phyloP scores from a whole-genome alignment of 2,888 invertebrate genomes.

The Rhagonycha fulva region DNA sequence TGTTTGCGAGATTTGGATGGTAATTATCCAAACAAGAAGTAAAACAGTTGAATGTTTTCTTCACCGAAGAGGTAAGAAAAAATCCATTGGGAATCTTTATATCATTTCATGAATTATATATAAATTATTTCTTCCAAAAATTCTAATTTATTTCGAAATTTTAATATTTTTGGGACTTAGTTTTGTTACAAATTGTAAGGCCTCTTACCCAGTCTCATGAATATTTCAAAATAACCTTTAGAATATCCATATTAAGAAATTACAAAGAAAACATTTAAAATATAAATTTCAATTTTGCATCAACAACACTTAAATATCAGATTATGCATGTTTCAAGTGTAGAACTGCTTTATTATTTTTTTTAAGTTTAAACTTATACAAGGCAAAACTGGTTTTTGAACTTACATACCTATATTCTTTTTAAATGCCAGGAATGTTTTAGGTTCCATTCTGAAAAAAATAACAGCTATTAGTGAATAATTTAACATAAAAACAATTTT shows the following conservation, averaged over 20 bases:
- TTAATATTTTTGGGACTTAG: too few species aligned
- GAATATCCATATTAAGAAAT: not conserved
- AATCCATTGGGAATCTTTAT: too few species aligned
- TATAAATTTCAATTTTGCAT: not conserved
- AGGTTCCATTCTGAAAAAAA: not conserved
- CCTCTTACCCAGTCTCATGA: too few species aligned
- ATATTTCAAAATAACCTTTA: not conserved
- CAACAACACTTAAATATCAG: not conserved
- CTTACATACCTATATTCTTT: not conserved
- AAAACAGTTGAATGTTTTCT: too few species aligned
- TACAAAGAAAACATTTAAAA: not conserved
- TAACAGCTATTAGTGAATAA: not conserved
- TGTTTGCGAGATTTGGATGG: too few species aligned
- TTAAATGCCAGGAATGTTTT: not conserved
- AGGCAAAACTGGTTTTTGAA: not conserved
- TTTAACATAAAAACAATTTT: not conserved
- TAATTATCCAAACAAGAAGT: too few species aligned
- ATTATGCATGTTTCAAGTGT: not conserved
- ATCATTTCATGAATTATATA: too few species aligned
- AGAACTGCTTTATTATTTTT: not conserved
- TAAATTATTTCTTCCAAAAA: too few species aligned
- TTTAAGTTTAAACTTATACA: not conserved
- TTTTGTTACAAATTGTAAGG: too few species aligned
- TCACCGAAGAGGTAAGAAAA: too few species aligned
- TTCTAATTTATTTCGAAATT: too few species aligned